Evolutionary conservation across 1,140 invertebrate species (phyloP).

Genomic region (Pogonognathellus flavescens): DNA sequence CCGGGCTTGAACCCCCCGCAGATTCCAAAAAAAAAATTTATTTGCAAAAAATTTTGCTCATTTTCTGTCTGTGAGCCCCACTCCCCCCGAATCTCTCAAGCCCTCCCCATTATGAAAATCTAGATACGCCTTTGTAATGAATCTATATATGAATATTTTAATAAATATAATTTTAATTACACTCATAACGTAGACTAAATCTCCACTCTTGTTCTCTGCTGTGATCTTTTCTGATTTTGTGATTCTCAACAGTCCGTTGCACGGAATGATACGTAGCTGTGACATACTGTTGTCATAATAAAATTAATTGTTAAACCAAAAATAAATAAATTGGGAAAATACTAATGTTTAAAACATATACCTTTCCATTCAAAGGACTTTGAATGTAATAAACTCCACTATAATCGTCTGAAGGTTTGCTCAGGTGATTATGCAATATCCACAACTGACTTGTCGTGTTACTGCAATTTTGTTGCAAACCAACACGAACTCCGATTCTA

Average conservation of each 20-base stretch:
- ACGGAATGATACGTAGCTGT: not conserved
- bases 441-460: constrained; percentile 13
- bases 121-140: too few species aligned
- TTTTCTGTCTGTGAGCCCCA: too few species aligned
- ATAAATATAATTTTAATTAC: constrained; percentile 28
- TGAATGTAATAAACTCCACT: constrained; percentile 19
- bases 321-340: too few species aligned
- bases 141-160: too few species aligned
- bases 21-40: too few species aligned
- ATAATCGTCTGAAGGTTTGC: not conserved
- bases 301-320: too few species aligned
- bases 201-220: not conserved
- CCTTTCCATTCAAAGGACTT: not conserved
- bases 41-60: too few species aligned
- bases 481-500: not conserved
- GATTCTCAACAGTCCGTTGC: not conserved
- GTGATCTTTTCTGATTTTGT: too few species aligned
- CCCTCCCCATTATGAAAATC: too few species aligned
- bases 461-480: too few species aligned
- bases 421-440: not conserved
- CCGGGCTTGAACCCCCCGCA: too few species aligned
- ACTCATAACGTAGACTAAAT: not conserved
- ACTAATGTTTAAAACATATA: not conserved
- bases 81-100: too few species aligned
- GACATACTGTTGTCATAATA: not conserved